Evolutionary conservation across 1,140 invertebrate genomes (phyloP).

Genomic region (Penaeus vannamei): DNA sequence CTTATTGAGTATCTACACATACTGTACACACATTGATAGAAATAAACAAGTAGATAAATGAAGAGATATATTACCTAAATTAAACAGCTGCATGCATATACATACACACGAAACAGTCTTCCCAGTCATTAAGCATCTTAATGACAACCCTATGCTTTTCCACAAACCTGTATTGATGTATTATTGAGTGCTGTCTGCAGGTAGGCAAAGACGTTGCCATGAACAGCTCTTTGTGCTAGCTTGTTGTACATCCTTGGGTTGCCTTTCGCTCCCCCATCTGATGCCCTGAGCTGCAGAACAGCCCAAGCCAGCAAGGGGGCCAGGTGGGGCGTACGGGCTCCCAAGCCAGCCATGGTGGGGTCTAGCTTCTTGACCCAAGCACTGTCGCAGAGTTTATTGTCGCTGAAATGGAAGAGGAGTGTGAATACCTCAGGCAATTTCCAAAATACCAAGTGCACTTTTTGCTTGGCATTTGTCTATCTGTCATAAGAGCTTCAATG

Average conservation of each 20-base stretch:
- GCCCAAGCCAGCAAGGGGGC: constrained; percentile 66
- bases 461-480: too few relatives aligned
- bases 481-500: too few relatives aligned
- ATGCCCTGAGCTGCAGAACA: constrained; percentile 57
- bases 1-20: too few relatives aligned
- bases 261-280: constrained; percentile 14
- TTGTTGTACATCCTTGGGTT: constrained; percentile 55
- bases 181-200: constrained; percentile 59
- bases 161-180: constrained; percentile 58
- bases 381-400: constrained; percentile 48
- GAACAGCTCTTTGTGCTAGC: constrained; percentile 60
- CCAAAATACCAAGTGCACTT: too few relatives aligned
- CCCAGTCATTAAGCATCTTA: too few relatives aligned
- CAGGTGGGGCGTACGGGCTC: constrained; percentile 61
- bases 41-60: too few relatives aligned
- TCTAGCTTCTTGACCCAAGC: constrained; percentile 52
- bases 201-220: constrained; percentile 62
- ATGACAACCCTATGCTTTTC: neutral
- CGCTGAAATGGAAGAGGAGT: constrained; percentile 18
- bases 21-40: too few relatives aligned
- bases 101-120: too few relatives aligned
- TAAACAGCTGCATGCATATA: too few relatives aligned
- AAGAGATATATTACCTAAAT: too few relatives aligned
- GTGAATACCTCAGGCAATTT: too few relatives aligned
- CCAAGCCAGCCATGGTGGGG: constrained; percentile 54